Conservation (phyloP, 2,888 invertebrate species). For the Odontocerum albicorne region DNA sequence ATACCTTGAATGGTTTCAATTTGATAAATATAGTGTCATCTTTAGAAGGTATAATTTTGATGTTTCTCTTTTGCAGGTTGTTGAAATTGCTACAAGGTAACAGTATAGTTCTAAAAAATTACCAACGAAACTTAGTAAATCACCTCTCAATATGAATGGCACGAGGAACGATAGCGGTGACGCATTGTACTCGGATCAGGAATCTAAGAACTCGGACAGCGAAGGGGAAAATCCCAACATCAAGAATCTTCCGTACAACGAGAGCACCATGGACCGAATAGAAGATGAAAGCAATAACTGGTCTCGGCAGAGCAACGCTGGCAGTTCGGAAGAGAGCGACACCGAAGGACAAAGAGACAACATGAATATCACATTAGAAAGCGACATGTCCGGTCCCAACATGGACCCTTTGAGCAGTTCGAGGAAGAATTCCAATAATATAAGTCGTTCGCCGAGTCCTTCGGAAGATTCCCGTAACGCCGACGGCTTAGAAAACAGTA, state of each 20-base stretch:
- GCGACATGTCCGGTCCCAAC: not conserved
- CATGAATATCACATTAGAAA: not conserved
- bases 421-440: no score
- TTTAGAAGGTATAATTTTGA: no score
- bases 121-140: not conserved
- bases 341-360: conserved; percentile 2
- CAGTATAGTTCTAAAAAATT: no score
- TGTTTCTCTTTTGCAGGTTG: no score
- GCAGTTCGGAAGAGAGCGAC: conserved; percentile 6
- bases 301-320: conserved; percentile 10
- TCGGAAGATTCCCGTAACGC: no score
- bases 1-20: no score
- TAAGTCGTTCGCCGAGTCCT: no score
- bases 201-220: conserved; percentile 2
- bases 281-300: conserved; percentile 6
- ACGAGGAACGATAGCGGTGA: conserved; percentile 8
- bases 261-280: not conserved
- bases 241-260: not conserved
- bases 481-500: no score
- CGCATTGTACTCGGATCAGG: conserved; percentile 2
- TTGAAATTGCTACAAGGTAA: no score
- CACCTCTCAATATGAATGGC: conserved; percentile 12
- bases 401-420: no score
- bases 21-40: no score
- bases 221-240: not conserved